phyloP scores from a whole-genome alignment of 2,888 invertebrate species.

The Strigamia transsilvanica region DNA sequence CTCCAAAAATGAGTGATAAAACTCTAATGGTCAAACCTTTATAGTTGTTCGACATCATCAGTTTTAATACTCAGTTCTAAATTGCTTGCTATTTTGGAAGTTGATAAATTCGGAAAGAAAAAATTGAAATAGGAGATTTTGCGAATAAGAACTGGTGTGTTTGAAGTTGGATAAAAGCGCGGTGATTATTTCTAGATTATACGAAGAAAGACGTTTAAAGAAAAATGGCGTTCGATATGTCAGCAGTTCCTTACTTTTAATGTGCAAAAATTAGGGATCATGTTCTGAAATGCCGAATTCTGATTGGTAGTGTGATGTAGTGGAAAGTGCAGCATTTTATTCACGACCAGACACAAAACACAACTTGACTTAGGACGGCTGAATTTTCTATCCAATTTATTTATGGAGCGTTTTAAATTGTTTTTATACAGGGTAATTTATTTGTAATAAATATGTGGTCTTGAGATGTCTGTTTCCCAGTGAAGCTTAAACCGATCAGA shows the following conservation, averaged over 20 bases:
- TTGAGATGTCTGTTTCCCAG: too few species aligned
- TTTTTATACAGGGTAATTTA: too few species aligned
- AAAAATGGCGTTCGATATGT: too few species aligned
- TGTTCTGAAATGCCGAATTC: background rate
- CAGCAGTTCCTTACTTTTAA: background rate
- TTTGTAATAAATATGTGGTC: too few species aligned
- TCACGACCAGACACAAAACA: too few species aligned
- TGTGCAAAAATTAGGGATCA: background rate
- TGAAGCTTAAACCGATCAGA: background rate
- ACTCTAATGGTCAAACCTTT: conserved; percentile 5
- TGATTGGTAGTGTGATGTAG: background rate
- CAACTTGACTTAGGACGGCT: too few species aligned
- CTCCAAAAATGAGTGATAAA: conserved; percentile 4
- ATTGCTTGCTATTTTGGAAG: background rate
- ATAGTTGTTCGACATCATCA: conserved; percentile 8
- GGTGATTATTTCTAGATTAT: background rate
- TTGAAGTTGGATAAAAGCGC: background rate
- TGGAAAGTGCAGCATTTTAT: too few species aligned
- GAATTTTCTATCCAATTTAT: background rate
- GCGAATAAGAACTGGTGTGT: too few species aligned
- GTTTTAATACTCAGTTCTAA: background rate
- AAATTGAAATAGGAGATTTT: background rate
- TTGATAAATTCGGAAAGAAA: background rate
- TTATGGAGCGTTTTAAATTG: background rate
- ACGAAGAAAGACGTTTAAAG: background rate